These are phyloP conservation scores for Paedocypris micromegethes DNA, from an alignment of 2,797 vertebrate genomes.

Conservation along the genomic window DNA sequence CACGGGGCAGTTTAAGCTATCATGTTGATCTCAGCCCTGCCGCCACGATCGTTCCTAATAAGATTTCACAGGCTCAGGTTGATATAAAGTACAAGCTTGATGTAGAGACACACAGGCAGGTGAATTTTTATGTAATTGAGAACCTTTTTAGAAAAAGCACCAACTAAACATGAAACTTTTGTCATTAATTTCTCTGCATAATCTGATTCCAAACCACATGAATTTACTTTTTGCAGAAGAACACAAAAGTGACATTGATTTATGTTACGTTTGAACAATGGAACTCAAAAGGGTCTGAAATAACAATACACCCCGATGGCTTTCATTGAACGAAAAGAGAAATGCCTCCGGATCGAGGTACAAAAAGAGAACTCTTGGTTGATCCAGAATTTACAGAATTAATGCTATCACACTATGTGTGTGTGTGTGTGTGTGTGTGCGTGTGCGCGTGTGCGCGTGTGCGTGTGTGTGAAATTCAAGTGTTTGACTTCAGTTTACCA, in stretches of 20 bases:
- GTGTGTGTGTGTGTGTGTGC: too few species aligned
- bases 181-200: too few species aligned
- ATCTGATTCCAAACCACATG: not conserved
- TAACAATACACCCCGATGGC: too few species aligned
- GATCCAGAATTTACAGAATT: too few species aligned
- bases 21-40: slow-evolving; percentile 11
- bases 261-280: too few species aligned
- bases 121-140: slow-evolving; percentile 9
- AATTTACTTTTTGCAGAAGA: not conserved
- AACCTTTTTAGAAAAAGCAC: not conserved
- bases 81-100: slow-evolving; percentile 1
- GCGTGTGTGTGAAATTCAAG: not conserved
- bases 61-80: slow-evolving; percentile 26
- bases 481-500: too few species aligned
- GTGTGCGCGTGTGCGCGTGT: not conserved
- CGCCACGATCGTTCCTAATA: slow-evolving; percentile 25
- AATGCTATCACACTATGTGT: too few species aligned
- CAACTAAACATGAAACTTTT: too few species aligned
- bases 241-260: not conserved
- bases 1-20: slow-evolving; percentile 19
- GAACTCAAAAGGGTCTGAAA: too few species aligned
- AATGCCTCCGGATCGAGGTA: too few species aligned
- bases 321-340: too few species aligned
- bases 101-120: slow-evolving; percentile 9
- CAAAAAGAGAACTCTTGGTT: too few species aligned